phyloP scores from a whole-genome alignment of 1,140 invertebrate species.

The Euura saliciscinereae region DNA sequence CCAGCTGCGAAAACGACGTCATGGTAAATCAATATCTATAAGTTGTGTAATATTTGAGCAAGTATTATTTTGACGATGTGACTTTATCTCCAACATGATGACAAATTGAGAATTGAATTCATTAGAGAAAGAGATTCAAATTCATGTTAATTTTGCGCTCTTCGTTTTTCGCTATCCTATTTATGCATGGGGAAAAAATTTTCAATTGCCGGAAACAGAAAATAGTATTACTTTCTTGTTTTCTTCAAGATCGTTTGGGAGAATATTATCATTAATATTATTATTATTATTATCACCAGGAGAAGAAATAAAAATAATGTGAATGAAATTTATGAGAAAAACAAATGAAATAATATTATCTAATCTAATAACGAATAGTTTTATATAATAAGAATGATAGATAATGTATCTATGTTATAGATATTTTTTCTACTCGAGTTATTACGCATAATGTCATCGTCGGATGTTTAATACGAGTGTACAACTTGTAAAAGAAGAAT shows the following conservation, averaged over 20 bases:
- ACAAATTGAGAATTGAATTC: no score
- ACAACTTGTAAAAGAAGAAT: slow-evolving; percentile 38
- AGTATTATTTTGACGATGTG: no score
- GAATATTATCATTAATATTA: not conserved
- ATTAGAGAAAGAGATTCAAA: no score
- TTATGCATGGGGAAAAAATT: no score
- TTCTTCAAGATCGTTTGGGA: no score
- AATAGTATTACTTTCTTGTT: no score
- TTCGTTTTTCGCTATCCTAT: no score
- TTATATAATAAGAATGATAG: slow-evolving; percentile 42
- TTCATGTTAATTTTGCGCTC: no score
- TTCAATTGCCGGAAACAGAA: no score
- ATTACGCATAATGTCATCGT: slow-evolving; percentile 34
- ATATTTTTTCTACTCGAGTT: slow-evolving; percentile 52
- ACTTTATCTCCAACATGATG: no score
- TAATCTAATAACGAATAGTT: slow-evolving; percentile 42
- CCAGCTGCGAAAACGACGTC: not conserved
- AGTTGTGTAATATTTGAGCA: no score
- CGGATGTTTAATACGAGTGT: slow-evolving; percentile 38
- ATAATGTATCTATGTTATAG: slow-evolving; percentile 46
- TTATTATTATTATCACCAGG: not conserved
- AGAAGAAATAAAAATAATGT: no score
- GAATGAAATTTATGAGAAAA: not conserved
- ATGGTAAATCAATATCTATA: slow-evolving; percentile 7
- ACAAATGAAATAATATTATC: slow-evolving; percentile 40